A percentile compares a stretch with the other conserved stretches of the same genome.
Conservation (phyloP, 2,113 vertebrate species). For the Tautogolabrus adspersus region DNA sequence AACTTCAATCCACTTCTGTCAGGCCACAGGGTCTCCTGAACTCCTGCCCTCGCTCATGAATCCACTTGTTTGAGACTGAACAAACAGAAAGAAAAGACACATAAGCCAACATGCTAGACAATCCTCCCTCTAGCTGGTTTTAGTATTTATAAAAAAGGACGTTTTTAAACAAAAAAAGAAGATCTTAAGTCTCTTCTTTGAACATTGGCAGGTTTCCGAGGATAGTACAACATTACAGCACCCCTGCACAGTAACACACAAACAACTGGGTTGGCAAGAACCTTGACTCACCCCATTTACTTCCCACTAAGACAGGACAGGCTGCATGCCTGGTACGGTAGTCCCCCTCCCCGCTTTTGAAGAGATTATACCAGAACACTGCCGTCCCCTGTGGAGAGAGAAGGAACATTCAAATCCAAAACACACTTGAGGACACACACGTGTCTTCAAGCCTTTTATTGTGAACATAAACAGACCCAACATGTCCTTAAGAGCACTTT, state of each 20-base stretch:
- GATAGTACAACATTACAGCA: too few species aligned
- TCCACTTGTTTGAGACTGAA: slow-evolving; percentile 98
- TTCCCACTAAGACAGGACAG: slow-evolving; percentile 96
- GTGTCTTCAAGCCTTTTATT: too few species aligned
- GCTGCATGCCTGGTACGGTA: slow-evolving; percentile 96
- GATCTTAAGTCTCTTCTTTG: too few species aligned
- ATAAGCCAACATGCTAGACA: too few species aligned
- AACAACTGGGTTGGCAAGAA: neutral
- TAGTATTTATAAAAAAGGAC: too few species aligned
- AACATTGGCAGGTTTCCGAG: too few species aligned
- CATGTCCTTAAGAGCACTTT: too few species aligned
- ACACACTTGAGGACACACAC: too few species aligned
- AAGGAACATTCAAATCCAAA: neutral
- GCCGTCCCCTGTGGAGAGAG: slow-evolving; percentile 89
- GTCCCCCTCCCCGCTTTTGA: slow-evolving; percentile 94
- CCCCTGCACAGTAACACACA: too few species aligned
- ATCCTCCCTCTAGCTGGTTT: too few species aligned
- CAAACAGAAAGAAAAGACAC: slow-evolving; percentile 40
- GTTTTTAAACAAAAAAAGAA: neutral
- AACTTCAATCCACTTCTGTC: slow-evolving; percentile 92
- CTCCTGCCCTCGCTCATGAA: slow-evolving; percentile 97
- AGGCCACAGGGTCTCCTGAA: slow-evolving; percentile 95
- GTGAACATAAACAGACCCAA: too few species aligned
- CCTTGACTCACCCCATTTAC: slow-evolving; percentile 95
- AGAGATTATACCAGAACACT: slow-evolving; percentile 98